phyloP scores from a whole-genome alignment of 2,113 vertebrate genomes.

The Nicator chloris region DNA sequence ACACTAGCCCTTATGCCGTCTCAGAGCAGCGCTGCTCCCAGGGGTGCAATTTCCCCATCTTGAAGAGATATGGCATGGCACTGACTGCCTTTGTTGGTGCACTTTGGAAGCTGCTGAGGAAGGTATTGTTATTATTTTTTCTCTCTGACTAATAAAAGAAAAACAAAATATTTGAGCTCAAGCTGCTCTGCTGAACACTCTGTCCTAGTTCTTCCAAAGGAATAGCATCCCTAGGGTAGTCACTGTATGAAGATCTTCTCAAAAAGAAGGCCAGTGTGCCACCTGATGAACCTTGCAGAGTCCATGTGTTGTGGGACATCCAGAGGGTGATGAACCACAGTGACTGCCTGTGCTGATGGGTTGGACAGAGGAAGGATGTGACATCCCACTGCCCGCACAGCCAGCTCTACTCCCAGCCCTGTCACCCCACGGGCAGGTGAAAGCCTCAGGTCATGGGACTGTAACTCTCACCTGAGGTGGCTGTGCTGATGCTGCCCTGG shows the following conservation, averaged over 20 bases:
- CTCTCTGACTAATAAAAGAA: background rate
- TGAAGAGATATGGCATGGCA: background rate
- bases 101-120: background rate
- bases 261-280: background rate
- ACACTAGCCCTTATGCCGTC: rapidly evolving
- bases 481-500: background rate
- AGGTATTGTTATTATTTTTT: background rate
- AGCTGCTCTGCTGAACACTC: background rate
- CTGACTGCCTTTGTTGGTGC: background rate
- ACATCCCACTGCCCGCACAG: background rate
- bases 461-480: background rate
- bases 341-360: too few relatives aligned
- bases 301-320: background rate
- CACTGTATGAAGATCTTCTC: background rate
- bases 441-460: rapidly evolving
- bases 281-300: background rate
- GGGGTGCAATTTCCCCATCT: background rate
- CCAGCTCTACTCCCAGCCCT: background rate
- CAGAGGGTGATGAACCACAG: rapidly evolving
- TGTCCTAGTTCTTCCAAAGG: background rate
- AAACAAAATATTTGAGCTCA: background rate
- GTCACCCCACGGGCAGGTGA: background rate
- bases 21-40: background rate
- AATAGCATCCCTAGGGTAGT: background rate
- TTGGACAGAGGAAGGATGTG: background rate